phyloP scores from a whole-genome alignment of 1,140 invertebrate species.

The Oncopodura yosiiana region DNA sequence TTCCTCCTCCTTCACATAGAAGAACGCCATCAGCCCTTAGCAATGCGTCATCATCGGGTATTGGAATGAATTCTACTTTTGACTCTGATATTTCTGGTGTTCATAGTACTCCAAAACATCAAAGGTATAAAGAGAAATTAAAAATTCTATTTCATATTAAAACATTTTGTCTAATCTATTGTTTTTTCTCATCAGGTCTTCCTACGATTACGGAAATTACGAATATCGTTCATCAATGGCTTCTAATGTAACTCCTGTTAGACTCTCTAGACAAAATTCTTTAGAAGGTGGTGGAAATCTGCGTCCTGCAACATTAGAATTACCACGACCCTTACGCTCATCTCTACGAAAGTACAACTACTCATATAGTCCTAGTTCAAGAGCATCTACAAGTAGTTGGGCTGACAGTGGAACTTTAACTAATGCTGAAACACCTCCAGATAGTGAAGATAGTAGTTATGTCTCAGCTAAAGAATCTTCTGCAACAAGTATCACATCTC shows the following conservation, averaged over 20 bases:
- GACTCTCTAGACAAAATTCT: slow-evolving; percentile 49
- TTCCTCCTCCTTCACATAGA: slow-evolving; percentile 44
- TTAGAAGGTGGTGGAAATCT: slow-evolving; percentile 48
- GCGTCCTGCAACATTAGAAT: slow-evolving; percentile 59
- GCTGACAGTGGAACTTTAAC: slow-evolving; percentile 57
- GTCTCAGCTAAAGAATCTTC: slow-evolving; percentile 67
- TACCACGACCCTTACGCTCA: slow-evolving; percentile 50
- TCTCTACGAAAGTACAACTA: slow-evolving; percentile 63
- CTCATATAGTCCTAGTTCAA: slow-evolving; percentile 33
- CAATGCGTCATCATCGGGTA: slow-evolving; percentile 43
- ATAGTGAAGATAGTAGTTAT: slow-evolving; percentile 74
- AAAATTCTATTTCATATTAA: background rate
- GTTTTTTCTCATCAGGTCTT: slow-evolving; percentile 12
- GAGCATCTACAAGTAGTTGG: slow-evolving; percentile 43
- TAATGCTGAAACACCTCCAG: slow-evolving; percentile 68
- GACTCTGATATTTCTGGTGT: slow-evolving; percentile 41
- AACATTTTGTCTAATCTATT: too few species aligned
- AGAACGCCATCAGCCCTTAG: slow-evolving; percentile 62
- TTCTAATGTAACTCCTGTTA: slow-evolving; percentile 37
- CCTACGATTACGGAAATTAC: slow-evolving; percentile 28
- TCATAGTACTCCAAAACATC: slow-evolving; percentile 18
- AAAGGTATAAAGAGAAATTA: slow-evolving; percentile 19
- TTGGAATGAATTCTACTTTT: slow-evolving; percentile 49
- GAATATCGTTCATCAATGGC: slow-evolving; percentile 32
- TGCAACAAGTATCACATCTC: slow-evolving; percentile 39